Evolutionary conservation across 2,888 invertebrate genomes (phyloP).

Genomic region (Alloplasta piceator): DNA sequence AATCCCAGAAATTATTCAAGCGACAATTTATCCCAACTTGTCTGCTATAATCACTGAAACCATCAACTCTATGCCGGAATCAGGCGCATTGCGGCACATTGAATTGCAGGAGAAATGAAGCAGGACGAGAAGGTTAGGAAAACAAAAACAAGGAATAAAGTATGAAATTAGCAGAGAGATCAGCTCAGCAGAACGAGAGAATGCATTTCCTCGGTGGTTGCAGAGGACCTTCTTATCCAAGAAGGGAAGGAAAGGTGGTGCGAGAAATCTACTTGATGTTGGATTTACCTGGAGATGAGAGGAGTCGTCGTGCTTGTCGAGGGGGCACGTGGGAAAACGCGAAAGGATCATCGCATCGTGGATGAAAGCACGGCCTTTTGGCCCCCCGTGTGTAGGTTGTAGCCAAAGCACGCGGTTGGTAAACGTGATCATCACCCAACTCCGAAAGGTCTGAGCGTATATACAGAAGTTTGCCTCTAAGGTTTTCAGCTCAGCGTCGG

Average conservation of each 20-base stretch:
- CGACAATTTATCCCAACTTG: too few species aligned
- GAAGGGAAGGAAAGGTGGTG: constrained; percentile 61
- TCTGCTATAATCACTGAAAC: too few species aligned
- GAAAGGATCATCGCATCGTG: constrained; percentile 70
- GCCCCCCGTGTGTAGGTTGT: constrained; percentile 40
- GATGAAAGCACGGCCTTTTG: constrained; percentile 43
- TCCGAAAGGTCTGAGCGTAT: constrained; percentile 38
- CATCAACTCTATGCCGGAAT: too few species aligned
- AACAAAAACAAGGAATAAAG: constrained; percentile 21
- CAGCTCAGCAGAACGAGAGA: constrained; percentile 10
- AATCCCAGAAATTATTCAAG: too few species aligned
- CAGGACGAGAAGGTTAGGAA: constrained; percentile 71
- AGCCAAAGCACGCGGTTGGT: constrained; percentile 49
- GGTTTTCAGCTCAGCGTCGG: constrained; percentile 44
- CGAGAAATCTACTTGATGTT: constrained; percentile 70
- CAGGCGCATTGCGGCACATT: not conserved
- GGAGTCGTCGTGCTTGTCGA: constrained; percentile 60
- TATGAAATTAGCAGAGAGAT: constrained; percentile 50
- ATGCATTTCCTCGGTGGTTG: not conserved
- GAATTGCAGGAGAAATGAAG: constrained; percentile 21
- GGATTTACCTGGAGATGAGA: constrained; percentile 46
- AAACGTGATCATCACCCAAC: constrained; percentile 62
- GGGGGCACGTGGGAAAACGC: constrained; percentile 80
- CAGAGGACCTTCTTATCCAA: not conserved
- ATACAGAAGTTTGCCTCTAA: constrained; percentile 46